phyloP scores from a whole-genome alignment of 30 jellyfish, hydroid and myxozoan species.

The Sanderia malayensis region DNA sequence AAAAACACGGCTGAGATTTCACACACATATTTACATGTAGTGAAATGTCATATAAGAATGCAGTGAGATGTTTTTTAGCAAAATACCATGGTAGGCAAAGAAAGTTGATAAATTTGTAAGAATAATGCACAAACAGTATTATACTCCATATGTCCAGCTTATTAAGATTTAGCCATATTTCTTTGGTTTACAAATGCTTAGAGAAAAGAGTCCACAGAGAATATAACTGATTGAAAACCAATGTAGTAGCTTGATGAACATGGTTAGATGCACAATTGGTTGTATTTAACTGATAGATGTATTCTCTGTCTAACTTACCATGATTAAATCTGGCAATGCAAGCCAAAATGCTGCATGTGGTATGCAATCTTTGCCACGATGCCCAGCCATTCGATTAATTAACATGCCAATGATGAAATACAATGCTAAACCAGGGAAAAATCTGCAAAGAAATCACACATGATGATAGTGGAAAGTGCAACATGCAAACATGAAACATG shows the following conservation, averaged over 20 bases:
- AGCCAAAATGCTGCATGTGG: slow-evolving; percentile 86
- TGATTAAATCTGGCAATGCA: slow-evolving; percentile 85
- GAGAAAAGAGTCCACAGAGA: background rate
- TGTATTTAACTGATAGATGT: too few species aligned
- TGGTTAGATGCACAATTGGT: background rate
- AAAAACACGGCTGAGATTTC: background rate
- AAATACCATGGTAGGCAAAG: too few species aligned
- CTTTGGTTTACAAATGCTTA: background rate
- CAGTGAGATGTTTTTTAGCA: too few species aligned
- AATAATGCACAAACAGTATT: too few species aligned
- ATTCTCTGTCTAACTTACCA: slow-evolving; percentile 53
- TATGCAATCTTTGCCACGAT: slow-evolving; percentile 64
- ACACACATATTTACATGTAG: background rate
- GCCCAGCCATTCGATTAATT: slow-evolving; percentile 87
- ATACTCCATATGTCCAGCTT: too few species aligned
- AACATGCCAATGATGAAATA: slow-evolving; percentile 79
- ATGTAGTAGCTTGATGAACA: background rate
- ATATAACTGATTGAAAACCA: background rate
- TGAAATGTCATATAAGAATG: background rate
- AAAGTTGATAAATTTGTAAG: too few species aligned
- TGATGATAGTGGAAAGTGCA: too few species aligned
- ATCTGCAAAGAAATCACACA: too few species aligned
- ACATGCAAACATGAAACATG: too few species aligned
- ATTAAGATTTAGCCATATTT: too few species aligned
- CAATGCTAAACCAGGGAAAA: slow-evolving; percentile 90